These are phyloP conservation scores for Nomada goodeniana DNA, from an alignment of 2,888 invertebrate species.

Conservation along the genomic window DNA sequence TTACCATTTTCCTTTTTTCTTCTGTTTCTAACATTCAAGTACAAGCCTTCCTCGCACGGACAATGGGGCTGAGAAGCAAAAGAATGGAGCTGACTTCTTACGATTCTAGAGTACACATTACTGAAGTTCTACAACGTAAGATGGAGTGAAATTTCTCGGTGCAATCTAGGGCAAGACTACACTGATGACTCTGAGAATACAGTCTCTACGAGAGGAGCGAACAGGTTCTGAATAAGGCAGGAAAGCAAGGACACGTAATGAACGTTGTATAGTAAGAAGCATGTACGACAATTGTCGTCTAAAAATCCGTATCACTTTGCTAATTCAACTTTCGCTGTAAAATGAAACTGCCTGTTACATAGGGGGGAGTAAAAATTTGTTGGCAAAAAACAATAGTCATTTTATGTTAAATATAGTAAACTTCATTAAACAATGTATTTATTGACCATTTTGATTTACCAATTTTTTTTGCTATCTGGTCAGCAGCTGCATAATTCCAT, in stretches of 20 bases:
- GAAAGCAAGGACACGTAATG: slow-evolving; percentile 15
- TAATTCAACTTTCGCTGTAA: too few species aligned
- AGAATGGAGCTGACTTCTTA: background rate
- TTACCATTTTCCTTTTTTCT: too few species aligned
- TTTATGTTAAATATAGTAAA: too few species aligned
- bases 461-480: too few species aligned
- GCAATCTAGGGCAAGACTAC: slow-evolving; percentile 39
- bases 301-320: slow-evolving; percentile 2
- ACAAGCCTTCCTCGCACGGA: background rate
- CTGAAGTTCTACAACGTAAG: slow-evolving; percentile 6
- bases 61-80: background rate
- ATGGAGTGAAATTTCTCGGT: slow-evolving; percentile 22
- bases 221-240: slow-evolving; percentile 17
- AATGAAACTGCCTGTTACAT: too few species aligned
- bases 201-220: slow-evolving; percentile 23
- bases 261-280: slow-evolving; percentile 28
- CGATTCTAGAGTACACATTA: slow-evolving; percentile 14
- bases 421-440: too few species aligned
- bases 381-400: too few species aligned
- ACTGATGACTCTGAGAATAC: slow-evolving; percentile 13
- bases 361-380: too few species aligned
- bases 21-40: too few species aligned
- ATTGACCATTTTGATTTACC: too few species aligned
- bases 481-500: too few species aligned
- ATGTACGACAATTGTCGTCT: background rate